phyloP scores from a whole-genome alignment of 2,113 vertebrate species.

The Rallus limicola region DNA sequence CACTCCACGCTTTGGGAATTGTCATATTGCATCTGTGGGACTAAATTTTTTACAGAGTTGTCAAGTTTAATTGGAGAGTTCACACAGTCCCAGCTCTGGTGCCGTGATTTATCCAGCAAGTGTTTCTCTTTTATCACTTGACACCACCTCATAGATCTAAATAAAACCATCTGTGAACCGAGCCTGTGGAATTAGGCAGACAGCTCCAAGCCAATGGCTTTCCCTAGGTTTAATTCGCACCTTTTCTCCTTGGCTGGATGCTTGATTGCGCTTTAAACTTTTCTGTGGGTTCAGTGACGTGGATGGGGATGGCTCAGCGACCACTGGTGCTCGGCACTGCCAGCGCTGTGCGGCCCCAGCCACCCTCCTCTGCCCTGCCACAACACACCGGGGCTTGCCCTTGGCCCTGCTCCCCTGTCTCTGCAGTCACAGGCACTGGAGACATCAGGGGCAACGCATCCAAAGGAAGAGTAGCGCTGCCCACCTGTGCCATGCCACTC shows the following conservation, averaged over 20 bases:
- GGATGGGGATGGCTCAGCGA: rapidly evolving
- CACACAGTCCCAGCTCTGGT: slow-evolving; percentile 61
- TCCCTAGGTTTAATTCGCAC: not conserved
- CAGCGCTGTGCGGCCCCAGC: not conserved
- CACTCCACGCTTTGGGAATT: slow-evolving; percentile 23
- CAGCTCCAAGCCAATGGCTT: not conserved
- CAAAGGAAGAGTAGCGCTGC: not conserved
- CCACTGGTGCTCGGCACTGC: rapidly evolving
- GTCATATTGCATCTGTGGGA: slow-evolving; percentile 47
- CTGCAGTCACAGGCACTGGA: not conserved
- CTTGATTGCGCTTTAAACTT: not conserved
- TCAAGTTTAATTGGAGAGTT: slow-evolving; percentile 72
- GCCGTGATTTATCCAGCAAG: slow-evolving; percentile 61
- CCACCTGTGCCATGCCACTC: rapidly evolving
- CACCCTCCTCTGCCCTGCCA: too few relatives aligned
- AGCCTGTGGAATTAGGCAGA: slow-evolving; percentile 19
- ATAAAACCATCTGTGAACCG: slow-evolving; percentile 71
- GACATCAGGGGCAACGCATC: not conserved
- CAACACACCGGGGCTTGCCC: rapidly evolving
- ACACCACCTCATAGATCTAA: slow-evolving; percentile 54
- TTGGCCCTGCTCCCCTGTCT: rapidly evolving
- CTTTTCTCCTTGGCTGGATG: not conserved
- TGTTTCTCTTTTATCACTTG: slow-evolving; percentile 49
- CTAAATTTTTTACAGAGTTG: slow-evolving; percentile 52
- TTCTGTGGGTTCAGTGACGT: not conserved